phyloP scores from a whole-genome alignment of 2,797 vertebrate genomes.

The Brachymystax lenok region DNA sequence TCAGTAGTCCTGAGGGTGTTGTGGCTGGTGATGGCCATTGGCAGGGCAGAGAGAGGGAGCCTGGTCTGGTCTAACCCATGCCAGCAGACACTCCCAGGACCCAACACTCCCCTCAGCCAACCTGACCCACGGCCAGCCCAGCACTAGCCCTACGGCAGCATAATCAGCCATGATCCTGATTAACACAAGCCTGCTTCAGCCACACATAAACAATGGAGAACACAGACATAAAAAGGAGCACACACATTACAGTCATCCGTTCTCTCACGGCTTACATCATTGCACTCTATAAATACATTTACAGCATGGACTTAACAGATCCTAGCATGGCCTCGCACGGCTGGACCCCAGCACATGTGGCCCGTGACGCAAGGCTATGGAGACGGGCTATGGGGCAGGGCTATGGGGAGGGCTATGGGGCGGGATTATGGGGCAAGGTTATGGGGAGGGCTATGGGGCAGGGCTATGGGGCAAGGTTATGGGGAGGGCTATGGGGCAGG shows the following conservation, averaged over 20 bases:
- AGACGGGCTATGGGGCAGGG: background rate
- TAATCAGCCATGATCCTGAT: constrained; percentile 49
- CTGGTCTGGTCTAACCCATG: constrained; percentile 22
- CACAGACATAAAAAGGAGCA: constrained; percentile 13
- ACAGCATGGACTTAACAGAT: constrained; percentile 53
- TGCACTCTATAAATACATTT: constrained; percentile 67
- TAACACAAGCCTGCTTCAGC: constrained; percentile 28
- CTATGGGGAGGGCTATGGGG: no score
- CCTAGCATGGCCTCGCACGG: constrained; percentile 41
- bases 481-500: no score
- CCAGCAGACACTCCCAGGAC: constrained; percentile 42
- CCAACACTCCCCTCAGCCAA: constrained; percentile 28
- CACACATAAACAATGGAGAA: constrained; percentile 5
- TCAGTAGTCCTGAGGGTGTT: constrained; percentile 26
- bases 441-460: no score
- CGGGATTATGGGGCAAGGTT: no score
- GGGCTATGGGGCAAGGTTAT: no score
- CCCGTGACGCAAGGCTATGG: constrained; percentile 42
- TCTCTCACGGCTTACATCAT: constrained; percentile 50
- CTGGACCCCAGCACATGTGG: constrained; percentile 50
- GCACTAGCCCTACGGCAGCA: constrained; percentile 37
- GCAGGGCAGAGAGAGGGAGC: constrained; percentile 26
- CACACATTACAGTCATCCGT: constrained; percentile 21
- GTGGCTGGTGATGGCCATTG: constrained; percentile 32
- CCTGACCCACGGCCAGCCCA: constrained; percentile 18